Conservation (phyloP, 1,140 invertebrate genomes). For the Zaprionus lachaisei region DNA sequence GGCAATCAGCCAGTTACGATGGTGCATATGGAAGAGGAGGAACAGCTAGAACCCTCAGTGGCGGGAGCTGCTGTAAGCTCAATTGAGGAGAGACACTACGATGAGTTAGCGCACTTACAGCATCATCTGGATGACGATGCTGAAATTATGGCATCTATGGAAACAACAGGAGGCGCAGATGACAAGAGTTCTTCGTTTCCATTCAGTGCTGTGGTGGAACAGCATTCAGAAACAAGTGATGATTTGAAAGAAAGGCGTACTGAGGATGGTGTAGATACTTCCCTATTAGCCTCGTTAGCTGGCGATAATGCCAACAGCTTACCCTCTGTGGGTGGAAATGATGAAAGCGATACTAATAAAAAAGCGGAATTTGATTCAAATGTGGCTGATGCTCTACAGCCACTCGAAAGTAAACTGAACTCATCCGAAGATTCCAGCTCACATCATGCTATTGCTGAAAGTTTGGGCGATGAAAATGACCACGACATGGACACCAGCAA, state of each 20-base stretch:
- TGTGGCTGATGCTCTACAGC: slow-evolving; percentile 28
- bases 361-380: slow-evolving; percentile 72
- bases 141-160: slow-evolving; percentile 56
- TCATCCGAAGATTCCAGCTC: slow-evolving; percentile 70
- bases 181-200: slow-evolving; percentile 84
- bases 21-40: slow-evolving; percentile 39
- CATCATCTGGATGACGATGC: slow-evolving; percentile 64
- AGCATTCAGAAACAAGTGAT: slow-evolving; percentile 79
- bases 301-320: slow-evolving; percentile 84
- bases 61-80: not conserved
- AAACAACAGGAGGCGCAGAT: slow-evolving; percentile 61
- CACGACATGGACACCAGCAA: slow-evolving; percentile 65
- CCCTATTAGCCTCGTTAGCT: slow-evolving; percentile 75
- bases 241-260: slow-evolving; percentile 60
- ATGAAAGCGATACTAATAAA: slow-evolving; percentile 63
- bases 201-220: slow-evolving; percentile 62
- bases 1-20: slow-evolving; percentile 16
- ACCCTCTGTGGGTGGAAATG: slow-evolving; percentile 84
- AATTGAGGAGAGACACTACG: slow-evolving; percentile 41
- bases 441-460: slow-evolving; percentile 67
- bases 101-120: slow-evolving; percentile 40
- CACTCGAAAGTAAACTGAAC: slow-evolving; percentile 55
- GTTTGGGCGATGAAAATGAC: slow-evolving; percentile 53
- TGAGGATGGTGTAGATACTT: slow-evolving; percentile 69
- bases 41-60: slow-evolving; percentile 26